These are phyloP conservation scores for Mylabris phalerata DNA, from an alignment of 1,140 invertebrate species.

Conservation along the genomic window DNA sequence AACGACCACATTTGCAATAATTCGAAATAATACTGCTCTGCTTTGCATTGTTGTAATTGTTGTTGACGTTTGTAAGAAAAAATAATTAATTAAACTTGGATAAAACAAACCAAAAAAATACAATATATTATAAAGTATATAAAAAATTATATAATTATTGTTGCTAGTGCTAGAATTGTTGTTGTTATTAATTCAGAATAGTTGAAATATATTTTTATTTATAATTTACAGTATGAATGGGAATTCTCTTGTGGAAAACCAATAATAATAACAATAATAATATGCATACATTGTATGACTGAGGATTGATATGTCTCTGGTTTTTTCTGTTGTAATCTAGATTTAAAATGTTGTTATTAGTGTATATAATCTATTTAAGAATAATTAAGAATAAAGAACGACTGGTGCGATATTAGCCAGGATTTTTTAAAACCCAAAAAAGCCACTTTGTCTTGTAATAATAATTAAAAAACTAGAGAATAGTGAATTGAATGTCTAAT, in stretches of 20 bases:
- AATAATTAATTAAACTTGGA: background rate
- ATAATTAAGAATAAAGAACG: too few relatives aligned
- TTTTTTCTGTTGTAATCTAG: too few relatives aligned
- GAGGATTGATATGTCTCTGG: too few relatives aligned
- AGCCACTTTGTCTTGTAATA: too few relatives aligned
- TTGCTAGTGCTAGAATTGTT: slow-evolving; percentile 36
- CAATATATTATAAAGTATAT: slow-evolving; percentile 9
- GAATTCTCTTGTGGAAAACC: background rate
- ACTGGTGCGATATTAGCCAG: too few relatives aligned
- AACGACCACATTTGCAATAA: slow-evolving; percentile 16
- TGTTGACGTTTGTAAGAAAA: slow-evolving; percentile 23
- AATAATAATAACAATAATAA: too few relatives aligned
- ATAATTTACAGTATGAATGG: slow-evolving; percentile 16
- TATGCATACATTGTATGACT: too few relatives aligned
- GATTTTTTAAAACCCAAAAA: too few relatives aligned
- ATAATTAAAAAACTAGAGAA: too few relatives aligned
- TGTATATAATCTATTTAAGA: too few relatives aligned
- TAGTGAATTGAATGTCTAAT: too few relatives aligned
- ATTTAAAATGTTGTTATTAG: too few relatives aligned
- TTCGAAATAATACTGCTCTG: slow-evolving; percentile 19
- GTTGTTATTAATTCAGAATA: slow-evolving; percentile 35
- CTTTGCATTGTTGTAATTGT: slow-evolving; percentile 37
- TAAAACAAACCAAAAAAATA: background rate
- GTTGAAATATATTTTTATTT: slow-evolving; percentile 32
- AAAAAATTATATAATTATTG: slow-evolving; percentile 32